phyloP scores from a whole-genome alignment of 2,888 invertebrate genomes.

The Autographa pulchrina region DNA sequence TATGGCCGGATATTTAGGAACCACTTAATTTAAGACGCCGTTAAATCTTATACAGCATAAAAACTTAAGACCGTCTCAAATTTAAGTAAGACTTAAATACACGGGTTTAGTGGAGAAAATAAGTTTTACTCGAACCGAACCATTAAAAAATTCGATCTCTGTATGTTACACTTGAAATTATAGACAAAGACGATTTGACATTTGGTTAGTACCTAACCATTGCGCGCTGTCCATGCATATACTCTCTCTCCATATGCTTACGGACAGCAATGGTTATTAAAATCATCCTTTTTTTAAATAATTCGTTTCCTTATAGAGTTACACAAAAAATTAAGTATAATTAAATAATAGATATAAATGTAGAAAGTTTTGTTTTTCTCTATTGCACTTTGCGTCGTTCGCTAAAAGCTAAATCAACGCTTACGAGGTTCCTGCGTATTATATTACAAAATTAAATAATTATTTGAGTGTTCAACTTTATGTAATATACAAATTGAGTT shows the following conservation, averaged over 20 bases:
- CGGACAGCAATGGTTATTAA: neutral
- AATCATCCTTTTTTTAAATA: neutral
- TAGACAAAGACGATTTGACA: neutral
- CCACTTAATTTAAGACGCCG: neutral
- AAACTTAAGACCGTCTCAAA: neutral
- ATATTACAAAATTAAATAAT: slow-evolving; percentile 1
- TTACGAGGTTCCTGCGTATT: slow-evolving; percentile 42
- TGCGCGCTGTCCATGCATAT: neutral
- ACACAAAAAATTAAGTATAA: neutral
- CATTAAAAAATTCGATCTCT: neutral
- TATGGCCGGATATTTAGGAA: neutral
- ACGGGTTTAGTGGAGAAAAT: neutral
- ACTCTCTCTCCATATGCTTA: neutral
- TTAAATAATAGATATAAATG: neutral
- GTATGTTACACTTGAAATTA: neutral
- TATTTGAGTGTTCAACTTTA: neutral
- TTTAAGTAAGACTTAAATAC: neutral
- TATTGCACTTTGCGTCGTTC: slow-evolving; percentile 12
- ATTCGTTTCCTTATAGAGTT: neutral
- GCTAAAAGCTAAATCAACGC: slow-evolving; percentile 6
- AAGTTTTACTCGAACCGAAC: neutral
- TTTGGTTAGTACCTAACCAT: neutral
- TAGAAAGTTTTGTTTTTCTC: neutral
- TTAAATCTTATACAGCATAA: neutral
- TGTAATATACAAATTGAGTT: neutral